These are phyloP conservation scores for Taeniopygia guttata DNA, from an alignment of 2,797 vertebrate species.

Conservation along the genomic window DNA sequence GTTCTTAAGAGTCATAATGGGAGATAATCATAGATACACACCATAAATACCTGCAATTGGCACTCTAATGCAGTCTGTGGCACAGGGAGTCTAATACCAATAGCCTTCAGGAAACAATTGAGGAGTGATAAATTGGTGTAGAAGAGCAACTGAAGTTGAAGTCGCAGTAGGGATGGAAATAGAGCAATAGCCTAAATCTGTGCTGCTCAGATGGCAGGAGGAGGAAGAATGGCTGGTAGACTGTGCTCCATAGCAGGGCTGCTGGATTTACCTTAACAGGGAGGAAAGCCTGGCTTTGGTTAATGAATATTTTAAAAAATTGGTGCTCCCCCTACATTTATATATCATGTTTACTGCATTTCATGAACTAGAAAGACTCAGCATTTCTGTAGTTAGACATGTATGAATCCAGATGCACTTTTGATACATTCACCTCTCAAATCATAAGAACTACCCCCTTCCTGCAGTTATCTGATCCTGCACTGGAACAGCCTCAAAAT, in stretches of 20 bases:
- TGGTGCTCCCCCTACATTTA: background rate
- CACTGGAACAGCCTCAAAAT: background rate
- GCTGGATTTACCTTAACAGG: background rate
- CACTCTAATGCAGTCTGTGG: background rate
- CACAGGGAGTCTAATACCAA: background rate
- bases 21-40: background rate
- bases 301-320: background rate
- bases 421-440: background rate
- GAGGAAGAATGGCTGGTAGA: background rate
- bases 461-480: background rate
- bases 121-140: background rate
- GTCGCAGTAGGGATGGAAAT: background rate
- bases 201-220: background rate
- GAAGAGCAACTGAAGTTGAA: background rate
- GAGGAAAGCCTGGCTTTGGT: background rate
- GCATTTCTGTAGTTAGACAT: background rate
- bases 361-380: background rate
- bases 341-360: background rate
- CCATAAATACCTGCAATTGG: background rate
- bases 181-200: background rate
- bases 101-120: background rate
- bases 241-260: background rate
- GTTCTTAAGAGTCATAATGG: slow-evolving; percentile 9
- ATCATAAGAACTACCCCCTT: background rate
- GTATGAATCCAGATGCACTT: background rate